These are phyloP conservation scores for Nasua narica DNA, from an alignment of 2,797 vertebrate genomes.

Conservation along the genomic window DNA sequence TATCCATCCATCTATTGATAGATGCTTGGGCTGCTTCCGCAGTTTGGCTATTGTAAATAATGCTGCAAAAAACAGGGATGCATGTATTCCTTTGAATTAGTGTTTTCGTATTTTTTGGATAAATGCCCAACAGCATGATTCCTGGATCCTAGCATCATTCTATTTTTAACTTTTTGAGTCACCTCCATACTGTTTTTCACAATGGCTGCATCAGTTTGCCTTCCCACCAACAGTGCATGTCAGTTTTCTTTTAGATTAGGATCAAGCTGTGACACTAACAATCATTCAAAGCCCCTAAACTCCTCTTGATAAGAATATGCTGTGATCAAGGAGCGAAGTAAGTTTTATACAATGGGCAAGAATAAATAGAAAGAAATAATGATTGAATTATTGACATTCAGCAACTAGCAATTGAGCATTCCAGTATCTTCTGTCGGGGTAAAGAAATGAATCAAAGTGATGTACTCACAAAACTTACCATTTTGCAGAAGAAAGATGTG, in stretches of 20 bases:
- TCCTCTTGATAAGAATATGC: not conserved
- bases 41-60: not conserved
- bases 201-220: not conserved
- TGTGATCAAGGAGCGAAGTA: not conserved
- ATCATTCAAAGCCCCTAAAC: not conserved
- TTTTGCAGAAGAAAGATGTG: not conserved
- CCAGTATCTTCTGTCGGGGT: not conserved
- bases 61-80: not conserved
- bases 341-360: not conserved
- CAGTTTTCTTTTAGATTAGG: not conserved
- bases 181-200: not conserved
- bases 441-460: not conserved
- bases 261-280: not conserved
- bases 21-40: not conserved
- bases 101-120: not conserved
- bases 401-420: not conserved
- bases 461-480: not conserved
- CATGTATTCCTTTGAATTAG: not conserved
- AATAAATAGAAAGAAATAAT: not conserved
- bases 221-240: not conserved
- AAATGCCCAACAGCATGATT: not conserved
- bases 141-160: not conserved
- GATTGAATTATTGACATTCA: not conserved
- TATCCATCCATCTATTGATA: not conserved
- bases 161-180: not conserved